Percentiles rank a stretch among this genome's conserved stretches.
Evolutionary conservation across 1,140 invertebrate genomes (phyloP).

Genomic region (Pemphigus obesinymphae): DNA sequence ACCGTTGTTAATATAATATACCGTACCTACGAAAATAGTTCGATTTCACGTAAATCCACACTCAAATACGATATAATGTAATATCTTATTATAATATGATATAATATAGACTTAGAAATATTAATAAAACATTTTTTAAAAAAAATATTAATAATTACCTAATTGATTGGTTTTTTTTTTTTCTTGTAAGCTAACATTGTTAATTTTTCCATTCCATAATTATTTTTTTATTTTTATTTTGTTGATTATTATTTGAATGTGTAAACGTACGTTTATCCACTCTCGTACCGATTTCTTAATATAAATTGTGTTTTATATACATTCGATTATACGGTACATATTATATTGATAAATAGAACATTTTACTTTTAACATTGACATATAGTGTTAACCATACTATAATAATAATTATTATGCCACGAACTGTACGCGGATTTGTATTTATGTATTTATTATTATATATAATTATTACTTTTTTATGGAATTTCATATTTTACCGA

Average conservation of each 20-base stretch:
- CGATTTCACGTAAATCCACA: not conserved
- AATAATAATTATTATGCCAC: not conserved
- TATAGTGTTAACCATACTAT: not conserved
- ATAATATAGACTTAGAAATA: slow-evolving; percentile 8
- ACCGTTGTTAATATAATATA: too few species aligned
- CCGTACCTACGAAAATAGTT: not conserved
- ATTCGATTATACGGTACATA: not conserved
- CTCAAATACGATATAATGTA: not conserved
- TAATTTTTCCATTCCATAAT: slow-evolving; percentile 27
- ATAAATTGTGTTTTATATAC: not conserved
- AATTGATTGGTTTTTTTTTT: not conserved
- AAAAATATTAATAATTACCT: too few species aligned
- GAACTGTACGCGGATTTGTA: not conserved
- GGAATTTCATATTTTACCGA: not conserved
- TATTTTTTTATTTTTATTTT: not conserved
- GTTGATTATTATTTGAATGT: not conserved
- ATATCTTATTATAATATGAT: too few species aligned
- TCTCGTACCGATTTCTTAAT: not conserved
- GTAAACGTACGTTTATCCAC: not conserved
- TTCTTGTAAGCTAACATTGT: not conserved
- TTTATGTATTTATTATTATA: not conserved
- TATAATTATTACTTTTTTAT: slow-evolving; percentile 4
- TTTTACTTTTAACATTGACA: not conserved
- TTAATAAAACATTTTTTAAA: not conserved
- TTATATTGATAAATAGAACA: not conserved